Conservation (phyloP, 2,888 invertebrate genomes). For the Drosophila kuntzei region DNA sequence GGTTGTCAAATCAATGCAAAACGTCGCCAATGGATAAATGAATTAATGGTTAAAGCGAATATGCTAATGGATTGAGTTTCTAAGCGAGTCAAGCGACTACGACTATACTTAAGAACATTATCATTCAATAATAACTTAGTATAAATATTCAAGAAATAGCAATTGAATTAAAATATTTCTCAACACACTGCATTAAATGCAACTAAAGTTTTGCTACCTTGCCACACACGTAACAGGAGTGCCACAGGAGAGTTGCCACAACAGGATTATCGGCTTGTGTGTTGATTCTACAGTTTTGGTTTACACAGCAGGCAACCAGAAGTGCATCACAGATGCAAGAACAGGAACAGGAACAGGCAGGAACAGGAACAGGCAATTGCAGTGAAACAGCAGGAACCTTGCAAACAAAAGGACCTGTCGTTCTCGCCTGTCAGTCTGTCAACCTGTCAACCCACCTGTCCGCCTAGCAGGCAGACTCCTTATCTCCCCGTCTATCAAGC, state of each 20-base stretch:
- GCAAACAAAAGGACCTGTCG: constrained; percentile 44
- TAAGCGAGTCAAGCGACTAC: not conserved
- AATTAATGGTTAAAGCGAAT: constrained; percentile 24
- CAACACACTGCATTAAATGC: not conserved
- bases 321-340: constrained; percentile 4
- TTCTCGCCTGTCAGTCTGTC: constrained; percentile 22
- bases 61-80: constrained; percentile 5
- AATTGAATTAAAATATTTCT: not conserved
- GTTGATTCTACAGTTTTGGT: constrained; percentile 47
- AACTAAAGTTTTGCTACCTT: not conserved
- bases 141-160: not conserved
- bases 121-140: constrained; percentile 1
- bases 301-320: constrained; percentile 31
- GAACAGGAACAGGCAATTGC: constrained; percentile 12
- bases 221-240: constrained; percentile 12
- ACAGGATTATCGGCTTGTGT: constrained; percentile 37
- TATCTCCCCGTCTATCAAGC: constrained; percentile 12
- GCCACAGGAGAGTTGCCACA: constrained; percentile 36
- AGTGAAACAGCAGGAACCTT: constrained; percentile 13
- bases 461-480: not conserved
- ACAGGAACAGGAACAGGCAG: not conserved
- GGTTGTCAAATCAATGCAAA: constrained; percentile 62
- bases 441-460: not conserved
- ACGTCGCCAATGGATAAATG: constrained; percentile 31
- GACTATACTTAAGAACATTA: not conserved